A percentile compares a stretch with the other conserved stretches of the same genome.
Evolutionary conservation across 2,113 vertebrate genomes (phyloP).

Genomic region (Toxotes chatareus): DNA sequence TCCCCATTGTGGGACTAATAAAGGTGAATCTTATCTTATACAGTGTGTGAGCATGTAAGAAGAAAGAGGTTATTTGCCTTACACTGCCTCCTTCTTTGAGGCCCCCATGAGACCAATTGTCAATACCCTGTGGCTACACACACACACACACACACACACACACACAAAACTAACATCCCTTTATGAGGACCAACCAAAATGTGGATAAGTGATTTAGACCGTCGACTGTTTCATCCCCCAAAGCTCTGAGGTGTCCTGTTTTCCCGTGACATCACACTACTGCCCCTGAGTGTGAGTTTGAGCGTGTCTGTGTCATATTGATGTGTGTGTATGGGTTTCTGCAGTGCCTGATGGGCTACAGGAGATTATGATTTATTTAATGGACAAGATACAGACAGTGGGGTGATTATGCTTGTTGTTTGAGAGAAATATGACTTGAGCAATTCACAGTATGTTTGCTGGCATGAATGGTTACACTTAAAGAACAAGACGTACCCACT

Average conservation of each 20-base stretch:
- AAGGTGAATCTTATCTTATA: too few species aligned
- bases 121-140: too few species aligned
- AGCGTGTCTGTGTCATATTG: constrained; percentile 15
- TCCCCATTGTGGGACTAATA: too few species aligned
- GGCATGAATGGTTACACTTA: background rate
- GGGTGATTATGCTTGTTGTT: constrained; percentile 35
- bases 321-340: constrained; percentile 31
- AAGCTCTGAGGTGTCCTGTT: constrained; percentile 54
- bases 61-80: too few species aligned
- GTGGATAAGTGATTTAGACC: constrained; percentile 65
- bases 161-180: too few species aligned
- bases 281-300: constrained; percentile 51
- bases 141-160: too few species aligned
- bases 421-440: constrained; percentile 31
- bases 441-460: background rate
- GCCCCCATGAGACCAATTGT: too few species aligned
- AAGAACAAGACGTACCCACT: constrained; percentile 3
- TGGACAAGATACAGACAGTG: constrained; percentile 16
- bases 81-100: too few species aligned
- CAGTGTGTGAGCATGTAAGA: too few species aligned
- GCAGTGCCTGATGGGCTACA: constrained; percentile 15
- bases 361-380: constrained; percentile 43
- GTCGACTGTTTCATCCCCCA: constrained; percentile 33
- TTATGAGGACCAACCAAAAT: too few species aligned
- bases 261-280: constrained; percentile 59